Conservation (phyloP, 2,888 invertebrate species). For the Drosophila kanekoi region DNA sequence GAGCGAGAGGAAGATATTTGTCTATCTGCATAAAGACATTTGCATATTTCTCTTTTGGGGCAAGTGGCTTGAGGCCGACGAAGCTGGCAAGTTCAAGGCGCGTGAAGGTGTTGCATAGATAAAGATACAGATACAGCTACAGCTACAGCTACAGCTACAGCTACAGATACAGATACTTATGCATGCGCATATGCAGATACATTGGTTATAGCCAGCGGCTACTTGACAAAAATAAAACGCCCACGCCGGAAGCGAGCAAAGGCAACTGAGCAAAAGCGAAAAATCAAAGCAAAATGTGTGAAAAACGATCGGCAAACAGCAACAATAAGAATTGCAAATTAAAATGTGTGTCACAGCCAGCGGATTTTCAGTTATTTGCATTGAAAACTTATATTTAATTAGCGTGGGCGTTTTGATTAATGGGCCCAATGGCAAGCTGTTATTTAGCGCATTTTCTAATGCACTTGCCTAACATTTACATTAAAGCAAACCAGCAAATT, state of each 20-base stretch:
- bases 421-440: slow-evolving; percentile 24
- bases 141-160: neutral
- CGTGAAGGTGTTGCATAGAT: slow-evolving; percentile 25
- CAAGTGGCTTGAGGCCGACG: slow-evolving; percentile 1
- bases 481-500: slow-evolving; percentile 7
- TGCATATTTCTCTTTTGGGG: slow-evolving; percentile 23
- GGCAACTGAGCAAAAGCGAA: slow-evolving; percentile 25
- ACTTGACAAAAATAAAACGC: slow-evolving; percentile 57
- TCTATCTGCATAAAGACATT: slow-evolving; percentile 10
- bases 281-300: slow-evolving; percentile 12
- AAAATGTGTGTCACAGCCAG: slow-evolving; percentile 69
- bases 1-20: slow-evolving; percentile 9
- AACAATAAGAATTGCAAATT: slow-evolving; percentile 37
- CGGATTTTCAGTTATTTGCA: slow-evolving; percentile 50
- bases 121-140: slow-evolving; percentile 1
- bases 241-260: slow-evolving; percentile 63
- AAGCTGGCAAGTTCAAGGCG: slow-evolving; percentile 66
- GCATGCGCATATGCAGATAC: slow-evolving; percentile 20
- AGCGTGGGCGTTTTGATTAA: slow-evolving; percentile 71
- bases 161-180: slow-evolving; percentile 8
- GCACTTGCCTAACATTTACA: slow-evolving; percentile 21
- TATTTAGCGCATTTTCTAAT: slow-evolving; percentile 5
- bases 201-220: slow-evolving; percentile 19
- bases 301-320: slow-evolving; percentile 38
- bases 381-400: slow-evolving; percentile 41